Conservation (phyloP, 2,888 invertebrate species). For the Apotomis capreana region DNA sequence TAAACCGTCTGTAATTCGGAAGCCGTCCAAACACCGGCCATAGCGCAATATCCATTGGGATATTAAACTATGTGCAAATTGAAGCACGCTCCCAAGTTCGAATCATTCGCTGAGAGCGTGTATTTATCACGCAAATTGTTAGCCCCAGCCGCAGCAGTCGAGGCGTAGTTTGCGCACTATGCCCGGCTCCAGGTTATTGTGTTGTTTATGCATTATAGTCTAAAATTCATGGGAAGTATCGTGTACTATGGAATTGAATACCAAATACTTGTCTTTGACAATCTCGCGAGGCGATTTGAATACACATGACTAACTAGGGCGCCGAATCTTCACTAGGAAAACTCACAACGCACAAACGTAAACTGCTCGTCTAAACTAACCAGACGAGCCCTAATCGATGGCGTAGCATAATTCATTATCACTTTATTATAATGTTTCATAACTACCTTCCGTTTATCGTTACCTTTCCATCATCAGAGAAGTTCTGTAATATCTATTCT, state of each 20-base stretch:
- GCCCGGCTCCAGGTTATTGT: conserved; percentile 7
- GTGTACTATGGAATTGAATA: neutral
- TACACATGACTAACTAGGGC: too few relatives aligned
- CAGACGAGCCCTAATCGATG: too few relatives aligned
- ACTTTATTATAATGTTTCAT: too few relatives aligned
- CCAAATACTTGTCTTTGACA: neutral
- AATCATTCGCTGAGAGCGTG: conserved; percentile 38
- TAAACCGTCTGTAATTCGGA: conserved; percentile 38
- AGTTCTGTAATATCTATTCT: too few relatives aligned
- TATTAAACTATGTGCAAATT: conserved; percentile 44
- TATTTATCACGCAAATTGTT: conserved; percentile 40
- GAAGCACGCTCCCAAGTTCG: conserved; percentile 39
- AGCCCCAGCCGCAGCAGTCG: conserved; percentile 8
- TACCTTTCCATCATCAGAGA: too few relatives aligned
- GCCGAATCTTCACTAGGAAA: too few relatives aligned
- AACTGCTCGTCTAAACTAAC: too few relatives aligned
- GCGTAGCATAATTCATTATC: too few relatives aligned
- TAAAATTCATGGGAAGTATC: neutral
- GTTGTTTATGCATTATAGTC: conserved; percentile 13
- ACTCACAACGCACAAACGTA: too few relatives aligned
- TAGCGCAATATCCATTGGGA: conserved; percentile 41
- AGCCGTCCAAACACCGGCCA: conserved; percentile 35
- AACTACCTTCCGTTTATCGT: too few relatives aligned
- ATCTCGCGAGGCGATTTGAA: too few relatives aligned
- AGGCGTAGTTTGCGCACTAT: conserved; percentile 3